Conservation (phyloP, 2,797 vertebrate species). For the Hippoglossus hippoglossus region DNA sequence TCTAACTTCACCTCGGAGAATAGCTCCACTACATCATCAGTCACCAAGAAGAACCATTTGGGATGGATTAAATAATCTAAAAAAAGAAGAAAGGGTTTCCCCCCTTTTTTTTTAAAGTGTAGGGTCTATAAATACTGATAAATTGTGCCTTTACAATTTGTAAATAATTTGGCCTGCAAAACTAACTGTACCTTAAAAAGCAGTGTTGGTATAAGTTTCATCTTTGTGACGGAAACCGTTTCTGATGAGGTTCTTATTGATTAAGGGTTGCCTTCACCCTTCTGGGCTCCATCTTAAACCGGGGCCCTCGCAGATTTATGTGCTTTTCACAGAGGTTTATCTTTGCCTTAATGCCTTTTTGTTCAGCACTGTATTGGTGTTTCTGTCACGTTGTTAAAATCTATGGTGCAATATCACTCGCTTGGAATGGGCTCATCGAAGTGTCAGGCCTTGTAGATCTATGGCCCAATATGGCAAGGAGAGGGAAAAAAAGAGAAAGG, state of each 20-base stretch:
- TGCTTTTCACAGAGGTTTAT: constrained; percentile 77
- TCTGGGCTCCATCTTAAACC: constrained; percentile 70
- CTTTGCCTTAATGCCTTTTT: constrained; percentile 83
- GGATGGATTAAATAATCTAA: not conserved
- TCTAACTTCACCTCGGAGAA: constrained; percentile 1
- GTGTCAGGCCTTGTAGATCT: constrained; percentile 77
- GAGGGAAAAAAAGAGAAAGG: constrained; percentile 47
- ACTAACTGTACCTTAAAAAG: constrained; percentile 50
- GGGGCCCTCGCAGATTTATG: constrained; percentile 69
- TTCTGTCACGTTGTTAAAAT: constrained; percentile 82
- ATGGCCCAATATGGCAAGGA: constrained; percentile 72
- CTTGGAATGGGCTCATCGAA: constrained; percentile 77
- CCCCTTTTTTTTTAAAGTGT: too few relatives aligned
- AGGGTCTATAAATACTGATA: too few relatives aligned
- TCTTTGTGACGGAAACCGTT: constrained; percentile 61
- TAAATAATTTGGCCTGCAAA: constrained; percentile 35
- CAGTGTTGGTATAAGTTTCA: constrained; percentile 43
- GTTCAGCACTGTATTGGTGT: constrained; percentile 82
- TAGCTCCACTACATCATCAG: not conserved
- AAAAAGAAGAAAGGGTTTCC: not conserved
- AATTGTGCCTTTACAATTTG: not conserved
- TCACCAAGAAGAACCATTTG: not conserved
- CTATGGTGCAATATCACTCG: constrained; percentile 82
- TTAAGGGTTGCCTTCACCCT: constrained; percentile 72
- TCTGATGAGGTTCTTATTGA: constrained; percentile 80